These are phyloP conservation scores for Schizothorax lantsangensis DNA, from an alignment of 2,797 vertebrate species.

Conservation along the genomic window DNA sequence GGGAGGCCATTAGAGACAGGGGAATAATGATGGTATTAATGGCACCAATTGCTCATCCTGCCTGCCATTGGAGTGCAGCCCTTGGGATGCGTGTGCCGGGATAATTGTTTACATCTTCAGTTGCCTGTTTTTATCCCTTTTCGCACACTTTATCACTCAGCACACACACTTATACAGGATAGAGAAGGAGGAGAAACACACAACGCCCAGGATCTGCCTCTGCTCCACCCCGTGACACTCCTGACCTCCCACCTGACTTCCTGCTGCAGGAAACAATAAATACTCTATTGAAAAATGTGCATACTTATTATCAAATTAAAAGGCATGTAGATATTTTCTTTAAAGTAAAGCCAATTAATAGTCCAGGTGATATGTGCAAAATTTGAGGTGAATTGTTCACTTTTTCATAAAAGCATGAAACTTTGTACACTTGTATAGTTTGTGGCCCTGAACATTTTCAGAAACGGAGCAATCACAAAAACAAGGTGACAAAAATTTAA, in stretches of 20 bases:
- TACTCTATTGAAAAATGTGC: neutral
- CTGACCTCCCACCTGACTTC: neutral
- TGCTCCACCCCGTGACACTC: neutral
- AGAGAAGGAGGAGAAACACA: neutral
- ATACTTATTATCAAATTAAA: neutral
- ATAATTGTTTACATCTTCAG: constrained; percentile 65
- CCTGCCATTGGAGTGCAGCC: constrained; percentile 57
- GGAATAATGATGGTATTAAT: constrained; percentile 66
- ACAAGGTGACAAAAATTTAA: neutral
- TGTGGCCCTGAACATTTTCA: neutral
- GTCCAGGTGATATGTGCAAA: neutral
- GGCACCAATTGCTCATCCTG: constrained; percentile 59
- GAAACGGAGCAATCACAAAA: neutral
- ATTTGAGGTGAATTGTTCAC: no score
- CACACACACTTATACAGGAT: neutral
- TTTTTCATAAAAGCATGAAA: neutral
- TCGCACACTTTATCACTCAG: constrained; percentile 63
- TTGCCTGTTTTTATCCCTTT: constrained; percentile 62
- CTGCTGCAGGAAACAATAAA: neutral
- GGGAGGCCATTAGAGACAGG: constrained; percentile 60
- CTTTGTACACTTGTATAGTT: neutral
- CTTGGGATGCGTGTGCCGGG: constrained; percentile 57
- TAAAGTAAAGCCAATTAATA: neutral
- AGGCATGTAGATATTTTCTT: no score
- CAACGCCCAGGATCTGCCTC: neutral